Percentiles rank a stretch among this genome's conserved stretches.
Conservation (phyloP, 2,888 invertebrate species). For the Salticus scenicus region DNA sequence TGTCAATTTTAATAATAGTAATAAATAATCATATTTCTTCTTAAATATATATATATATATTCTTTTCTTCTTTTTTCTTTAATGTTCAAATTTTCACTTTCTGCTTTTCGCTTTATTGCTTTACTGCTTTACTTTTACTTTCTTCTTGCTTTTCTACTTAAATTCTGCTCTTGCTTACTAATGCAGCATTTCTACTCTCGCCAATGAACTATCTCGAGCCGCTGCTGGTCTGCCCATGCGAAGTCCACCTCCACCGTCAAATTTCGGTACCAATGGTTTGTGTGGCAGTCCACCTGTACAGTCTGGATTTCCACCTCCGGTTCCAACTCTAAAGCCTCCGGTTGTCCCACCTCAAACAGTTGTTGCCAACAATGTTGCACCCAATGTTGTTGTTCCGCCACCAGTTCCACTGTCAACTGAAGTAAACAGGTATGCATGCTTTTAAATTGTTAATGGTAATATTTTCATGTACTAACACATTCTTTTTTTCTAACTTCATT, state of each 20-base stretch:
- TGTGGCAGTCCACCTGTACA: conserved; percentile 28
- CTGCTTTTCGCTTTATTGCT: no score
- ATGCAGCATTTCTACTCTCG: conserved; percentile 48
- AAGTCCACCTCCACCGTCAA: background rate
- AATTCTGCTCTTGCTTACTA: conserved; percentile 26
- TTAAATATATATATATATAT: no score
- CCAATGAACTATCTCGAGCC: conserved; percentile 47
- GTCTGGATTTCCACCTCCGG: background rate
- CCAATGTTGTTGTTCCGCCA: conserved; percentile 1
- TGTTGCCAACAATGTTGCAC: background rate
- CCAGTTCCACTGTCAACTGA: background rate
- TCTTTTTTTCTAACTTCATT: background rate
- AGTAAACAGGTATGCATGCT: background rate
- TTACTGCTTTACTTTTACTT: no score
- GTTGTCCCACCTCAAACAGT: conserved; percentile 6
- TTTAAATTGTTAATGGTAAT: background rate
- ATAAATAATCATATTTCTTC: no score
- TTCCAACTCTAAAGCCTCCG: conserved; percentile 3
- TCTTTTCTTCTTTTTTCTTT: no score
- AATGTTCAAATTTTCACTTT: no score
- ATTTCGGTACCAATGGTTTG: conserved; percentile 10
- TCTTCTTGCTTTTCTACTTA: background rate
- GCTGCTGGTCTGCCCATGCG: conserved; percentile 44
- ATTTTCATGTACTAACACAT: background rate
- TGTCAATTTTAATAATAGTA: no score